Base-by-base conservation (phyloP, 2,888 invertebrate species). In the Drosophila rellima region DNA sequence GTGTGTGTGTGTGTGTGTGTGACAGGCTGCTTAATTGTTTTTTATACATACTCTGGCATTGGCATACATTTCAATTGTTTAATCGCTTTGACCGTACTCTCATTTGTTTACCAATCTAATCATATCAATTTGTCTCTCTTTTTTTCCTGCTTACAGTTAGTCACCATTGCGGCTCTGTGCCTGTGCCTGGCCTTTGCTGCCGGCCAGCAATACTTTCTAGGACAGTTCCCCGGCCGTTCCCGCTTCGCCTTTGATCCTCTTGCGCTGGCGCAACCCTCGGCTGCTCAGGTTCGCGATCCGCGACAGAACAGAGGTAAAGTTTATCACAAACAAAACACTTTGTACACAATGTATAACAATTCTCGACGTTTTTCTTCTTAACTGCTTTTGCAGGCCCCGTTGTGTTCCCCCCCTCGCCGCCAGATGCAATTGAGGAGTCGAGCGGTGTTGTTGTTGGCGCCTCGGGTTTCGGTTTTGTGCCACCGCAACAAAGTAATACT, bases 381-480 rank as follows among this genome's bases (percentile, higher is more conserved):
- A n/a, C 7, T 18, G 7, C n/a, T 33, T 7, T 20, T 73, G 40
- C 78, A 95, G 97, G 97, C 84, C 97, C 97, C 69, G 96, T 97
- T 52, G 94, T 96, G 54, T 97, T 97, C 93, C 96, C 96, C 37
- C 94, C 95, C 65, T 94, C 95, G 23, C 95, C 95, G 8, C 93
- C 94, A 80, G 95, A 95, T 70, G 95, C 95, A 80, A 94, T 95
- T 44, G 93, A 94, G 73, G 95, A 95, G 92, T 95, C 95, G 79
- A 96, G 96, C 91, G 97, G 97, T 17, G 97, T 97, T 37, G 94
- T 96, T 62, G 95, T 95, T 31, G 97, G 97, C 65, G 97, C 96
- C 66, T 96, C 96, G 51, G 97, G 97, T 78, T 97, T 95, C 91
- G 97, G 97, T 80, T 97, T 97, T 92, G 96, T 97, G 70, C 96